A percentile compares a stretch with the other conserved stretches of the same genome.
Conservation (phyloP, 1,140 invertebrate genomes). For the Drosophila ironensis region DNA sequence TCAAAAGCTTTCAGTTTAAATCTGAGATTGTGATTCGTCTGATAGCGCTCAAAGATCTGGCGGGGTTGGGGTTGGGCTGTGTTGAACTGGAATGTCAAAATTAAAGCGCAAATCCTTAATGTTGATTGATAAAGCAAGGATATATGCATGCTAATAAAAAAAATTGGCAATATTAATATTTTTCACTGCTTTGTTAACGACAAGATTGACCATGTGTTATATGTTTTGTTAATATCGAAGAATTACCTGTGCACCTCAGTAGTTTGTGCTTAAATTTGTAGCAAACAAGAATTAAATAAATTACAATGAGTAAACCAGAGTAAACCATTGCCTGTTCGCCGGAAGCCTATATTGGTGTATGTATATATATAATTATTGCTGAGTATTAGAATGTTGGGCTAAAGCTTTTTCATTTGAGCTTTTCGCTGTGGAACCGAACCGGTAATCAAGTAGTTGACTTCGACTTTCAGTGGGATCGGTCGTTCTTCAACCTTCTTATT, state of each 20-base stretch:
- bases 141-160: no score
- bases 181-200: slow-evolving; percentile 8
- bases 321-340: no score
- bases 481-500: no score
- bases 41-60: background rate
- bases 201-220: slow-evolving; percentile 15
- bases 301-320: slow-evolving; percentile 26
- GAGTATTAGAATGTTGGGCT: no score
- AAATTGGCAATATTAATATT: no score
- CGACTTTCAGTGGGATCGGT: no score
- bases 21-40: slow-evolving; percentile 39
- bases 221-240: slow-evolving; percentile 65
- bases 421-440: no score
- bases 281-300: slow-evolving; percentile 59
- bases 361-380: no score
- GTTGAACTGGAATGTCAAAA: slow-evolving; percentile 32
- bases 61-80: slow-evolving; percentile 1
- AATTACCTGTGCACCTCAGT: slow-evolving; percentile 57
- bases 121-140: slow-evolving; percentile 62
- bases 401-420: no score
- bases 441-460: no score
- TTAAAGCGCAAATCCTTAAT: slow-evolving; percentile 75
- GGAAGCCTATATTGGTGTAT: no score
- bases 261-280: slow-evolving; percentile 62
- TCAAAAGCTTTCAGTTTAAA: slow-evolving; percentile 13